These are phyloP conservation scores for Tiliacea citrago DNA, from an alignment of 2,888 invertebrate species.

Conservation along the genomic window DNA sequence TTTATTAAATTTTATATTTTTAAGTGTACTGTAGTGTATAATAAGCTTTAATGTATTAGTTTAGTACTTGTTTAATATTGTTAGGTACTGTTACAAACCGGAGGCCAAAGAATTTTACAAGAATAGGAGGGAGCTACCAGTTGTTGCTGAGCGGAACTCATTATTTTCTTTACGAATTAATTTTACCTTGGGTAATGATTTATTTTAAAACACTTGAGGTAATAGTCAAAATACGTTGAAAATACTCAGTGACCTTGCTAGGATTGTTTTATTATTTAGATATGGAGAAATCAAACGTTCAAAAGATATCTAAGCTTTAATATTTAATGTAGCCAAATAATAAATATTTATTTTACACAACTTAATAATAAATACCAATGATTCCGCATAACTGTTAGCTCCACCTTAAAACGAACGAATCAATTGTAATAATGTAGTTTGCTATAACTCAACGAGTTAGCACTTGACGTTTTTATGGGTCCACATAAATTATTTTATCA, in stretches of 20 bases:
- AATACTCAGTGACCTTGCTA: conserved; percentile 26
- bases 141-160: neutral
- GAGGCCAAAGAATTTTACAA: conserved; percentile 64
- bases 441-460: conserved; percentile 44
- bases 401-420: conserved; percentile 27
- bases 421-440: conserved; percentile 35
- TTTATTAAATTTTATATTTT: conserved; percentile 56
- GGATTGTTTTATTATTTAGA: neutral
- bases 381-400: conserved; percentile 33
- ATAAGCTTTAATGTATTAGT: conserved; percentile 67
- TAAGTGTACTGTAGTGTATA: conserved; percentile 49
- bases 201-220: neutral
- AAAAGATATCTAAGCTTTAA: conserved; percentile 36
- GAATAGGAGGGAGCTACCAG: conserved; percentile 44
- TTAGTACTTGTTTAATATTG: conserved; percentile 53
- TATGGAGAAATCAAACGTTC: conserved; percentile 2
- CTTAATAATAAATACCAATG: conserved; percentile 12
- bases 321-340: conserved; percentile 29
- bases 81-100: conserved; percentile 61
- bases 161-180: conserved; percentile 4
- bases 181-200: neutral
- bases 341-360: conserved; percentile 26
- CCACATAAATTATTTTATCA: conserved; percentile 52
- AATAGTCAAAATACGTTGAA: neutral
- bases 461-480: conserved; percentile 53